phyloP scores from a whole-genome alignment of 2,113 vertebrate species.

The rat (Rattus norvegicus) region DNA sequence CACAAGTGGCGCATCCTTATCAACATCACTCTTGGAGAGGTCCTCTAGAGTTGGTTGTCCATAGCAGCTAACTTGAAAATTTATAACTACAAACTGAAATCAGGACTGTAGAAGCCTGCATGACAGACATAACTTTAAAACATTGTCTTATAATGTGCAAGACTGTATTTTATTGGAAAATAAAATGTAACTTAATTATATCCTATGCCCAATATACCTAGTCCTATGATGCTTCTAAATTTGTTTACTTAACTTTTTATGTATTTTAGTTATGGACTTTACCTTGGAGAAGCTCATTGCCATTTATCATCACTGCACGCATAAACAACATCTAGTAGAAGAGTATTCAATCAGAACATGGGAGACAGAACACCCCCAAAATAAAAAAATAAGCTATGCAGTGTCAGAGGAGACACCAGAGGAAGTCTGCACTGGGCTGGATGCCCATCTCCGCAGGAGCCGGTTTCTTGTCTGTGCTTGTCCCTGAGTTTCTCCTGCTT shows the following conservation, averaged over 20 bases:
- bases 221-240: not conserved
- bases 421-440: fast-evolving
- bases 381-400: not conserved
- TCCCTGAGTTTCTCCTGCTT: conserved; percentile 55
- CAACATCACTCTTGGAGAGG: not conserved
- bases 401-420: not conserved
- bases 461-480: not conserved
- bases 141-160: not conserved
- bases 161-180: not conserved
- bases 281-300: not conserved
- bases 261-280: not conserved
- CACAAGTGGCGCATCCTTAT: not conserved
- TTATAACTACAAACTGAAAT: not conserved
- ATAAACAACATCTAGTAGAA: not conserved
- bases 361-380: fast-evolving
- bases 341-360: not conserved
- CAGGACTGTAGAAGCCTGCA: not conserved
- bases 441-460: not conserved
- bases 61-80: not conserved
- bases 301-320: not conserved
- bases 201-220: not conserved
- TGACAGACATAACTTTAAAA: not conserved
- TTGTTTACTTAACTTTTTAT: not conserved
- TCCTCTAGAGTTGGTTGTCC: not conserved
- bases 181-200: not conserved